These are phyloP conservation scores for Sminthurides bifidus DNA, from an alignment of 1,140 invertebrate species.

Conservation along the genomic window DNA sequence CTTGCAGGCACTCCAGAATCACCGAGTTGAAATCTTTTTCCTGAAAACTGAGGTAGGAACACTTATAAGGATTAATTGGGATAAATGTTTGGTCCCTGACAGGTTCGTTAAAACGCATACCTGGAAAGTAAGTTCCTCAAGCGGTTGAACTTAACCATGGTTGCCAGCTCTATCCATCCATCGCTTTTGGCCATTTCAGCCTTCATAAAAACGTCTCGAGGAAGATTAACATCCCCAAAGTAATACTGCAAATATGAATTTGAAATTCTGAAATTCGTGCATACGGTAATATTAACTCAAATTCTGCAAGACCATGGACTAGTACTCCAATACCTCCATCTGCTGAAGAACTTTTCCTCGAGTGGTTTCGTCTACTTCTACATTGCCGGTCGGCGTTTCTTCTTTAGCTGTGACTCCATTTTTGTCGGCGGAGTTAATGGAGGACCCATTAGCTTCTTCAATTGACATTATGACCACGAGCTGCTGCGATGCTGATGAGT, in stretches of 20 bases:
- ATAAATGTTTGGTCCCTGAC: background rate
- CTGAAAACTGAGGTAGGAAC: background rate
- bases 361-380: no score
- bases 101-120: slow-evolving; percentile 4
- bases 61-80: background rate
- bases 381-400: no score
- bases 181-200: slow-evolving; percentile 23
- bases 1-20: slow-evolving; percentile 10
- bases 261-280: background rate
- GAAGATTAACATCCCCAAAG: slow-evolving; percentile 30
- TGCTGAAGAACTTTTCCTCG: no score
- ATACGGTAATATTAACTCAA: no score
- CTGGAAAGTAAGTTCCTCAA: slow-evolving; percentile 9
- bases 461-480: no score
- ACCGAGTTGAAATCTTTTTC: no score
- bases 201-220: slow-evolving; percentile 29
- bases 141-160: slow-evolving; percentile 25
- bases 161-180: slow-evolving; percentile 23
- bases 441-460: no score
- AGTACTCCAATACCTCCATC: no score
- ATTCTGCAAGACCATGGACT: no score
- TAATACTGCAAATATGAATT: slow-evolving; percentile 23
- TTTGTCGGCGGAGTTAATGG: no score
- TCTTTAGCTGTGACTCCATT: no score
- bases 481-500: no score